phyloP scores from a whole-genome alignment of 2,113 vertebrate genomes.

The Telmatochromis sp. region DNA sequence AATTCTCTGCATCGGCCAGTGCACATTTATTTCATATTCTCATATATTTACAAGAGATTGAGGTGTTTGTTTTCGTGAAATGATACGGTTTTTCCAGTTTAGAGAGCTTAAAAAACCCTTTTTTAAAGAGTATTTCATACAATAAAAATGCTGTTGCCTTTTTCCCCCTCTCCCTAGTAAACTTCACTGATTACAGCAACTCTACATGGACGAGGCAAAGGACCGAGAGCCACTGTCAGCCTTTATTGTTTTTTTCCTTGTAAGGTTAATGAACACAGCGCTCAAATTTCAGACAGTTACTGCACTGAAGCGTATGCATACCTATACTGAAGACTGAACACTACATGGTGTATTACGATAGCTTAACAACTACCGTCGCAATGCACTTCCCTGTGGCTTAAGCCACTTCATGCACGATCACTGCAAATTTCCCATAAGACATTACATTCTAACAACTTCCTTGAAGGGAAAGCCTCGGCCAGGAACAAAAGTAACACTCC shows the following conservation, averaged over 20 bases:
- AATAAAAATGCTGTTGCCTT: background rate
- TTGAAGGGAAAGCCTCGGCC: background rate
- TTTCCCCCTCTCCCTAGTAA: fast-evolving
- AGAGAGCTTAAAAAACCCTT: background rate
- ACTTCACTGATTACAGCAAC: background rate
- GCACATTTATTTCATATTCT: background rate
- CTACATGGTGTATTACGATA: background rate
- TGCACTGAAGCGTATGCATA: background rate
- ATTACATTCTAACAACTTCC: background rate
- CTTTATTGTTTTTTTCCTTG: background rate
- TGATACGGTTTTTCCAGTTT: fast-evolving
- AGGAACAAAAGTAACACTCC: background rate
- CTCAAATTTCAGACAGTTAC: background rate
- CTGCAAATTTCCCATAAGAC: background rate
- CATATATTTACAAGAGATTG: background rate
- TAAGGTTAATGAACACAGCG: background rate
- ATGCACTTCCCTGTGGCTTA: background rate
- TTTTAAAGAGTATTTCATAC: background rate
- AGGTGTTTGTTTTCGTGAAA: background rate
- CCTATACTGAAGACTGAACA: background rate
- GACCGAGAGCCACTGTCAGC: background rate
- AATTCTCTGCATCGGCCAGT: background rate
- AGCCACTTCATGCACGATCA: background rate
- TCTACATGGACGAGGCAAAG: background rate
- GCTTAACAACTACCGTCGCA: background rate